Base-by-base conservation (phyloP, 1,140 invertebrate genomes). In the Drosophila orosa region DNA sequence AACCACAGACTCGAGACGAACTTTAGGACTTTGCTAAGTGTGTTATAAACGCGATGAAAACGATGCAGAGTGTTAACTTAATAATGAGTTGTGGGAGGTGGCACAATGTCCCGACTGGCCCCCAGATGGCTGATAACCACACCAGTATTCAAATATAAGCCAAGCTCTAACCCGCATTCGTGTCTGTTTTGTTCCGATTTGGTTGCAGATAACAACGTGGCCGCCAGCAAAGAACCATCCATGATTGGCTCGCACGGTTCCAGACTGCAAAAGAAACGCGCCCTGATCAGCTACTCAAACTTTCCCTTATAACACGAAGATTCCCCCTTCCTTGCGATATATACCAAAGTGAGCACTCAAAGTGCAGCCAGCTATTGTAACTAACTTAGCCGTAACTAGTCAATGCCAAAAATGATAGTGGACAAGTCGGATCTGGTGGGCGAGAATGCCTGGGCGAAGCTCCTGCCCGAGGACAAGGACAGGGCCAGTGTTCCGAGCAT, bases 361-460 rank as follows among this genome's bases (percentile, higher is more conserved):
- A 68, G 58, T 39, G 42, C 45, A 48, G 24, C 57, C 29, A 48
- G 17, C 15, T n/a, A 58, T 33, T 44, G 44, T 50, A 45, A 69
- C 48, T 72, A 80, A 29, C 31, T 66, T 81, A 85, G 66, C 40
- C 17, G 22, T 85, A 78, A 85, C 71, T 86, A 86, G 83, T 66
- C 59, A 87, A 87, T 77, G 72, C 83, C 83, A 86, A 86, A 86
- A 78, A 92, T 91, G 91, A 92, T 91, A 61, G 84, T 91, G 52
- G 91, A 92, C 42, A 91, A 90, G 47, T 61, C 80, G 62, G 89
- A 92, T 12, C 59, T 78, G 25, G 45, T 69, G 25, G 78, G 78
- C 33, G 91, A 91, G 40, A 78, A 82, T 52, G 82, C 91, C 22
- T 92, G 91, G 91, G 90, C 91, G 0, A 92, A 92, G 55, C 59